phyloP scores from a whole-genome alignment of 1,140 invertebrate species.

The Bursaphelenchus mucronatus region DNA sequence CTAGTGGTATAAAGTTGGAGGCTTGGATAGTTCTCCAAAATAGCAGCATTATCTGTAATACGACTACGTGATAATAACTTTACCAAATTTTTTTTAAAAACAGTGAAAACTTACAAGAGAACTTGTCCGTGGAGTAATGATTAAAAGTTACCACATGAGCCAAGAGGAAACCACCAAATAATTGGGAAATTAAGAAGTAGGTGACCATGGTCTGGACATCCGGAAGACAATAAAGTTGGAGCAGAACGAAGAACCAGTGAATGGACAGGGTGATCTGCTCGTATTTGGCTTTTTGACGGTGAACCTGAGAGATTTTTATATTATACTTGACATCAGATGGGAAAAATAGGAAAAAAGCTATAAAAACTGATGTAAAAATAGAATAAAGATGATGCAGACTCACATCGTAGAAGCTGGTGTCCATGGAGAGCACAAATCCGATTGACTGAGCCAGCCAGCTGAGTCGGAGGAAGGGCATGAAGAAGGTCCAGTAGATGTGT shows the following conservation, averaged over 20 bases:
- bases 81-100: too few species aligned
- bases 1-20: constrained; percentile 60
- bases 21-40: constrained; percentile 57
- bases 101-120: constrained; percentile 41
- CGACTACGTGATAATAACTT: too few species aligned
- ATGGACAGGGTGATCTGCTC: constrained; percentile 46
- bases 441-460: constrained; percentile 59
- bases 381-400: background rate
- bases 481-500: constrained; percentile 57
- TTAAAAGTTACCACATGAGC: constrained; percentile 60
- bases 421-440: constrained; percentile 51
- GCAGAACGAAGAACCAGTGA: constrained; percentile 52
- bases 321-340: constrained; percentile 1
- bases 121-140: constrained; percentile 59
- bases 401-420: constrained; percentile 49
- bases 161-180: constrained; percentile 54
- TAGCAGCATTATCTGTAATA: constrained; percentile 53
- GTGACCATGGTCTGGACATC: constrained; percentile 40
- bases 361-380: constrained; percentile 9
- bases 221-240: constrained; percentile 54
- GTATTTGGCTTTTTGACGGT: constrained; percentile 37
- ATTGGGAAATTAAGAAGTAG: constrained; percentile 52
- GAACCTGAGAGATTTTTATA: constrained; percentile 30
- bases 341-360: constrained; percentile 17
- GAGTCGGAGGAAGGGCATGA: constrained; percentile 53